Evolutionary conservation across 2,797 vertebrate genomes (phyloP).

Genomic region (Sciurus vulgaris): DNA sequence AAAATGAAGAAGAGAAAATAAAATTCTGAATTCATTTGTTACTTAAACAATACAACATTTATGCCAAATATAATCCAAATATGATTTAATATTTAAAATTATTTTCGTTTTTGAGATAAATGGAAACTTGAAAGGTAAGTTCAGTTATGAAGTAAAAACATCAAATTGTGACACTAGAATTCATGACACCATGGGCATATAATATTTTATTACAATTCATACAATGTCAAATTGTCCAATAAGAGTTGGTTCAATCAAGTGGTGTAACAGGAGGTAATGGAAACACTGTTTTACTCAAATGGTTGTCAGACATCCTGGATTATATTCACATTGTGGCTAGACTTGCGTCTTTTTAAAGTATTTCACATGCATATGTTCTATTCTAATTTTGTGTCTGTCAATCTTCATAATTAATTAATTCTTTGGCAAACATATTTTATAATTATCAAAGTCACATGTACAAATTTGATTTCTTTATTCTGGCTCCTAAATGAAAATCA

Average conservation of each 20-base stretch:
- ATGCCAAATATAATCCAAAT: neutral
- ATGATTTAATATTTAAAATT: neutral
- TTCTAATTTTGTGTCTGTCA: neutral
- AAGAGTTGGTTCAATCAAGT: neutral
- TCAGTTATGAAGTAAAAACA: neutral
- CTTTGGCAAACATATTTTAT: neutral
- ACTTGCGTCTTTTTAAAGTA: neutral
- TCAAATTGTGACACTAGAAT: neutral
- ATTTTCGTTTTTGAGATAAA: neutral
- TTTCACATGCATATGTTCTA: neutral
- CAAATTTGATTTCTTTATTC: neutral
- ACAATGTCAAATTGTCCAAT: neutral
- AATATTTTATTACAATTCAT: neutral
- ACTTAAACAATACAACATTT: neutral
- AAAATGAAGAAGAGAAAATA: neutral
- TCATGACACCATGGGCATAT: neutral
- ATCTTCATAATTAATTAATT: neutral
- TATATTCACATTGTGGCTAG: neutral
- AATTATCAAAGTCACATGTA: neutral
- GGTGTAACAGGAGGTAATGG: neutral
- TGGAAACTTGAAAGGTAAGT: neutral
- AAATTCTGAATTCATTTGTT: neutral
- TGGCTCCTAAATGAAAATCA: neutral
- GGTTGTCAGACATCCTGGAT: neutral
- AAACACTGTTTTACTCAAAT: neutral